Evolutionary conservation across 1,140 invertebrate genomes (phyloP), one percentile per base, ranked within the genome.

Genomic region (Saccostrea cuccullata): DNA sequence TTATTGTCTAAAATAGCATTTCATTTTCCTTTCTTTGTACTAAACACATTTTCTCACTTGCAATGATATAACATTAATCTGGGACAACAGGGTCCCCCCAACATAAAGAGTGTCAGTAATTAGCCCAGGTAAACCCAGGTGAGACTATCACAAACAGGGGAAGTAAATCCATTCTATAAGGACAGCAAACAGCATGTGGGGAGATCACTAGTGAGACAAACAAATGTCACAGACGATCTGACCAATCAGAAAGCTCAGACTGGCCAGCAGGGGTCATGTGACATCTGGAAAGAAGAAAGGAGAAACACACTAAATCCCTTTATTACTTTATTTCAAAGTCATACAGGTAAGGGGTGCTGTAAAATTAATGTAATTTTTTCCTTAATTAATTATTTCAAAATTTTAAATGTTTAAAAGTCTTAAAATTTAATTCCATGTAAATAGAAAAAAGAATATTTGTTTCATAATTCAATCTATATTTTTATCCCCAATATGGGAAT

Each of bases 231-330:
- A 26, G 26, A 77, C 26, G 26, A 15, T 30, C 26, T 77, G 70
- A 77, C 70, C 70, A 77, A 77, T 77, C 26, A 77, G 23, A 77
- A 15, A 30, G 70, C 70, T 36, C 13, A 12, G 15, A 15, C 23
- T 26, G 26, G 30, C 70, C 70, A 77, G 70, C 70, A 77, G 70
- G 70, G 70, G 26, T 77, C 70, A 77, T 77, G 70, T 77, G 70
- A 77, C 70, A 77, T 77, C 13, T 17, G 13, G 2, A 77, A 26
- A 13, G 23, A 77, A 77, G 23, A 77, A 77, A 36, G 70, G 70
- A 77, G 30, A 30, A 77, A 30, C 70, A 23, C 15, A 36, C 30
- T 36, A 15, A 30, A 77, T 11, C 26, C 26, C 30, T 30, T 1
- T 36, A 26, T 1, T 77, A 77, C 11, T 77, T 77, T 17, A 77